Percentiles rank a stretch among this genome's conserved stretches.
Conservation (phyloP, 2,797 vertebrate genomes). For the Yasuhikotakia modesta region DNA sequence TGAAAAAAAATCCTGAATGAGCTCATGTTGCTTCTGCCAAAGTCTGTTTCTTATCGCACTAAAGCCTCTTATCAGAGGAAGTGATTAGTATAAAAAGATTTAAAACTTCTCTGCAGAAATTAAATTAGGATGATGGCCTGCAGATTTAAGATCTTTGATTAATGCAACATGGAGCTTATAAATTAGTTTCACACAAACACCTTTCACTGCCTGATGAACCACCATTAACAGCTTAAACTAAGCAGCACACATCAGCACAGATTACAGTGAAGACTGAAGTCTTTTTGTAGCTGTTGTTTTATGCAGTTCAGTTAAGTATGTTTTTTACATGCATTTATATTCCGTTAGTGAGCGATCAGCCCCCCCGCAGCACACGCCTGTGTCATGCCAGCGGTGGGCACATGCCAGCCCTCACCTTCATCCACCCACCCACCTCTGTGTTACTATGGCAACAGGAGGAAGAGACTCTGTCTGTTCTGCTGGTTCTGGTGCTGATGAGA, state of each 20-base stretch:
- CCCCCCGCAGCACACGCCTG: constrained; percentile 34
- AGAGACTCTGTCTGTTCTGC: constrained; percentile 24
- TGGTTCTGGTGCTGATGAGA: constrained; percentile 25
- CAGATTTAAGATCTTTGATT: constrained; percentile 27
- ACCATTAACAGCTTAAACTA: constrained; percentile 8
- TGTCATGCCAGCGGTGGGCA: constrained; percentile 47
- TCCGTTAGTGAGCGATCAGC: constrained; percentile 65
- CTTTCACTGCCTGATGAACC: constrained; percentile 2
- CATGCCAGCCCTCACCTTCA: constrained; percentile 31
- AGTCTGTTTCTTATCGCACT: constrained; percentile 15
- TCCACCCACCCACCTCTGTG: constrained; percentile 52
- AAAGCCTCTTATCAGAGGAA: constrained; percentile 27
- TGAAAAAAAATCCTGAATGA: neutral
- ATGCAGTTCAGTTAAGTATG: no score
- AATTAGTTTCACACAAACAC: constrained; percentile 1
- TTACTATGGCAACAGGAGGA: constrained; percentile 67
- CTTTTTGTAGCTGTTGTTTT: no score
- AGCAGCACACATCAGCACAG: constrained; percentile 12
- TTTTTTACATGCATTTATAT: neutral
- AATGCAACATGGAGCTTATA: neutral
- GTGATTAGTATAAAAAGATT: constrained; percentile 20
- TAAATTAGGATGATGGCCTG: constrained; percentile 20
- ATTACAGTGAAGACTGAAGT: constrained; percentile 4
- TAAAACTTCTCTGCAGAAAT: constrained; percentile 26
- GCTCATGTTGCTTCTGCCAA: neutral